These are phyloP conservation scores for Tetramorium parvispinum DNA, from an alignment of 1,140 invertebrate species.

Conservation along the genomic window DNA sequence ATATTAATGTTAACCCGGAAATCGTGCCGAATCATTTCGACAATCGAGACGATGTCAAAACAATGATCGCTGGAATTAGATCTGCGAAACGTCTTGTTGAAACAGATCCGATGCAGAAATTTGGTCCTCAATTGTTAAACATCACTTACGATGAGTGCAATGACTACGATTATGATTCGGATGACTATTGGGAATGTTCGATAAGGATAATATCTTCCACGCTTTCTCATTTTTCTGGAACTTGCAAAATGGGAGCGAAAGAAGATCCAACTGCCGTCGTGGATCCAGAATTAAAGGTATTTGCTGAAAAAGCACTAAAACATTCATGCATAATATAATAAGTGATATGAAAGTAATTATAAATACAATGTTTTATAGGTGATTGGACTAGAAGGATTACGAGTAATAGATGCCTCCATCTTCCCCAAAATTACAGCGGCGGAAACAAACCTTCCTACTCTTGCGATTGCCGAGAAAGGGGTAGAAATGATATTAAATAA, in stretches of 20 bases:
- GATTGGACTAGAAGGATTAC: too few species aligned
- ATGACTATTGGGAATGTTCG: neutral
- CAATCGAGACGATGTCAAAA: neutral
- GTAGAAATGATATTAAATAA: too few species aligned
- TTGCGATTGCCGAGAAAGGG: too few species aligned
- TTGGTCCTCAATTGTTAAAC: neutral
- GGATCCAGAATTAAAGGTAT: neutral
- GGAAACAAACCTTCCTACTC: too few species aligned
- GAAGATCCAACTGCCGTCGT: neutral
- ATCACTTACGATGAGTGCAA: neutral
- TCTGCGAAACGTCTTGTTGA: neutral
- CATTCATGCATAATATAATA: neutral
- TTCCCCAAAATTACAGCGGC: too few species aligned
- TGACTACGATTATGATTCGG: neutral
- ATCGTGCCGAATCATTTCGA: neutral
- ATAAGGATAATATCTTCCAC: neutral
- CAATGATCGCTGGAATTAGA: neutral
- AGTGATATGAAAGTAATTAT: too few species aligned
- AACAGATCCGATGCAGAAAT: neutral
- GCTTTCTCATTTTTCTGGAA: neutral
- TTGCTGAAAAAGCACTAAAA: neutral
- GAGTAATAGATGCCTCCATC: too few species aligned
- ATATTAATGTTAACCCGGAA: neutral
- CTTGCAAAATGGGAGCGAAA: neutral
- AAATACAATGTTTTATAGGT: too few species aligned